phyloP scores from a whole-genome alignment of 2,888 invertebrate species.

The Zygogramma bicolorata region DNA sequence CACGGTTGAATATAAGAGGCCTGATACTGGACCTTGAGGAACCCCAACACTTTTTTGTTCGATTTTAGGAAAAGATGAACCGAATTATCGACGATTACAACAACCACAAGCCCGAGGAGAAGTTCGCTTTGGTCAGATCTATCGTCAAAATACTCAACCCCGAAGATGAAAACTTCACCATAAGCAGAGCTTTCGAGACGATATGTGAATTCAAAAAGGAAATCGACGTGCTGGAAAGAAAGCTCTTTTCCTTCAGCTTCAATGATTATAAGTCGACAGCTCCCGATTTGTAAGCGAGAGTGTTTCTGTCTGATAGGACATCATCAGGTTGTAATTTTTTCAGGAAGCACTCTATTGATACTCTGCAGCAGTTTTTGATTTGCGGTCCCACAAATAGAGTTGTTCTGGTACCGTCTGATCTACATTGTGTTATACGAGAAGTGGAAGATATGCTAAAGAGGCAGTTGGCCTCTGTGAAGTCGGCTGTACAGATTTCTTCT shows the following conservation, averaged over 20 bases:
- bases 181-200: conserved; percentile 38
- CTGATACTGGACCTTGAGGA: background rate
- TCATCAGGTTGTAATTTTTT: conserved; percentile 28
- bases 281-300: conserved; percentile 41
- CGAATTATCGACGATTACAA: conserved; percentile 35
- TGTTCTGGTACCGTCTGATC: conserved; percentile 48
- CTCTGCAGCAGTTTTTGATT: conserved; percentile 44
- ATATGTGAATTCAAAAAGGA: conserved; percentile 41
- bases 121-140: conserved; percentile 37
- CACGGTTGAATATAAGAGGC: background rate
- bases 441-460: conserved; percentile 49
- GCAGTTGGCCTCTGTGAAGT: conserved; percentile 42
- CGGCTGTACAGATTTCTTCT: conserved; percentile 39
- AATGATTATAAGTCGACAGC: conserved; percentile 25
- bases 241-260: conserved; percentile 41
- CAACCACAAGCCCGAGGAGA: conserved; percentile 31
- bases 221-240: conserved; percentile 40
- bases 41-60: background rate
- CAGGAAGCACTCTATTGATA: conserved; percentile 44
- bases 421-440: conserved; percentile 45
- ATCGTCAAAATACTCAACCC: conserved; percentile 39
- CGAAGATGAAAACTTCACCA: conserved; percentile 27
- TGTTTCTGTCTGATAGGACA: no score
- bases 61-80: conserved; percentile 48
- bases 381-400: conserved; percentile 52